Conservation (phyloP, 2,797 vertebrate species). For the Rhynchonycteris naso region DNA sequence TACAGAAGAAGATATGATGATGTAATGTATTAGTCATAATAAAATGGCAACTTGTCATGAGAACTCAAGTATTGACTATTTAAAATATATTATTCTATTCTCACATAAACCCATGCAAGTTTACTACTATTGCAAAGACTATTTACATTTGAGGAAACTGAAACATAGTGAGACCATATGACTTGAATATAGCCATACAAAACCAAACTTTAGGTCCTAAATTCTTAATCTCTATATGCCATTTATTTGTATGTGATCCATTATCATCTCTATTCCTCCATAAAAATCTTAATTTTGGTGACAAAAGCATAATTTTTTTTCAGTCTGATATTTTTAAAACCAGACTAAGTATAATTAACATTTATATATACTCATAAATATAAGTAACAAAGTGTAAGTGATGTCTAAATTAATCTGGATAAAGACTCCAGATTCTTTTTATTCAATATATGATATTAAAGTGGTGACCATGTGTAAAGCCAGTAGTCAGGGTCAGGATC, state of each 20-base stretch:
- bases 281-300: not conserved
- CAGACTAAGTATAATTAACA: not conserved
- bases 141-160: not conserved
- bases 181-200: not conserved
- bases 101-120: not conserved
- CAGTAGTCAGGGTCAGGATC: too few relatives aligned
- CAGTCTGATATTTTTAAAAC: not conserved
- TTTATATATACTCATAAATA: not conserved
- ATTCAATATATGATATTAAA: not conserved
- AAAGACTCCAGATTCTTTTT: not conserved
- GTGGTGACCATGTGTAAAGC: not conserved
- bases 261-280: not conserved
- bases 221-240: not conserved
- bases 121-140: not conserved
- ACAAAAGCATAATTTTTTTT: not conserved
- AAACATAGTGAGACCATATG: not conserved
- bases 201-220: not conserved
- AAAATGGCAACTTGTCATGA: not conserved
- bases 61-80: not conserved
- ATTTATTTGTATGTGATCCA: not conserved
- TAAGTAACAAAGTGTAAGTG: not conserved
- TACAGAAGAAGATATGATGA: not conserved
- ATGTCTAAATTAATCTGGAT: not conserved
- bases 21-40: not conserved
- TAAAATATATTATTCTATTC: not conserved